A percentile compares a stretch with the other conserved stretches of the same genome.
These are phyloP conservation scores for Pogonus chalceus DNA, from an alignment of 1,140 invertebrate genomes.

Conservation along the genomic window DNA sequence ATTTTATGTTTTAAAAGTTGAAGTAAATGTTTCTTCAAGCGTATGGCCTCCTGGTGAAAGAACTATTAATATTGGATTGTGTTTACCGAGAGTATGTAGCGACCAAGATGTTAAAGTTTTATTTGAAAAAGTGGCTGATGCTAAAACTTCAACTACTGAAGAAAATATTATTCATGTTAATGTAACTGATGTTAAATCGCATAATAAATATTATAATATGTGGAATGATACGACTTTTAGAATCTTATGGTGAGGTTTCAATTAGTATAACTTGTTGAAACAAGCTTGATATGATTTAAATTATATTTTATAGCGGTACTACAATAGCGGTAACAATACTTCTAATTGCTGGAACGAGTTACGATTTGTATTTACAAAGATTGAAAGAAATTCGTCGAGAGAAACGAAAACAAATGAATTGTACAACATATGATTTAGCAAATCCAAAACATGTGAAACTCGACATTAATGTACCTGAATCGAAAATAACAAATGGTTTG, in stretches of 20 bases:
- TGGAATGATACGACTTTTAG: slow-evolving; percentile 58
- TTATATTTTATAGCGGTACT: slow-evolving; percentile 41
- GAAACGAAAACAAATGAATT: slow-evolving; percentile 23
- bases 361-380: slow-evolving; percentile 37
- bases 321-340: slow-evolving; percentile 43
- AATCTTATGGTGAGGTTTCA: slow-evolving; percentile 52
- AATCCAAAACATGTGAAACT: slow-evolving; percentile 22
- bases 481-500: slow-evolving; percentile 23
- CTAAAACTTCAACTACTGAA: slow-evolving; percentile 33
- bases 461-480: slow-evolving; percentile 22
- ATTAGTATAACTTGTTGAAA: slow-evolving; percentile 8
- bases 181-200: slow-evolving; percentile 52
- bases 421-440: slow-evolving; percentile 35
- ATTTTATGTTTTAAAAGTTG: slow-evolving; percentile 26
- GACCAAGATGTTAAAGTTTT: slow-evolving; percentile 48
- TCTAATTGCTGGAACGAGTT: slow-evolving; percentile 49
- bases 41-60: slow-evolving; percentile 36
- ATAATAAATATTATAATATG: slow-evolving; percentile 53
- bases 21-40: slow-evolving; percentile 19
- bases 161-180: no score
- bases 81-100: slow-evolving; percentile 57
- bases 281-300: slow-evolving; percentile 8
- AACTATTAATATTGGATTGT: slow-evolving; percentile 58
- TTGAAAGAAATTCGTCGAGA: no score
- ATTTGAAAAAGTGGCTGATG: slow-evolving; percentile 41